phyloP scores from a whole-genome alignment of 2,888 invertebrate genomes.

The Taphrorychus bicolor region DNA sequence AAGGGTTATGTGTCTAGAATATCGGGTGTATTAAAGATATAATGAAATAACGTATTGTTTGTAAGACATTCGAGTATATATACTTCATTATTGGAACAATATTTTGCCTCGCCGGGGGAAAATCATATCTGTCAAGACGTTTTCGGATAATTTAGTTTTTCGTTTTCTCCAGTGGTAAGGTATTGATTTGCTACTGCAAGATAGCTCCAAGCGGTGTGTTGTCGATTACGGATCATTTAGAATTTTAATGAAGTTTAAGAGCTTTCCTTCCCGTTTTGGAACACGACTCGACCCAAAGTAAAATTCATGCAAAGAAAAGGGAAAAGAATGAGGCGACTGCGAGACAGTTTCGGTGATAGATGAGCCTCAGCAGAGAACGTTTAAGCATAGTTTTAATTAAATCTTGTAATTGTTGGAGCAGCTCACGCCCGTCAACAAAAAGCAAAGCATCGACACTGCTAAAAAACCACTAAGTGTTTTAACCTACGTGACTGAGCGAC shows the following conservation, averaged over 20 bases:
- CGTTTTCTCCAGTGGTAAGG: too few relatives aligned
- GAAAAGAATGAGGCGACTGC: slow-evolving; percentile 56
- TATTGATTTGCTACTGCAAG: too few relatives aligned
- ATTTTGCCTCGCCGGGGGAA: slow-evolving; percentile 35
- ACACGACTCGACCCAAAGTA: too few relatives aligned
- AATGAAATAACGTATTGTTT: slow-evolving; percentile 57
- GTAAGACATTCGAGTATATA: slow-evolving; percentile 48
- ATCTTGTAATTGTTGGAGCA: slow-evolving; percentile 61
- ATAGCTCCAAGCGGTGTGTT: background rate
- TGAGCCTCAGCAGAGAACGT: slow-evolving; percentile 59
- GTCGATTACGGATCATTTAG: background rate
- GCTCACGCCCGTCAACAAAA: slow-evolving; percentile 55
- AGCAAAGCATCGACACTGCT: slow-evolving; percentile 49
- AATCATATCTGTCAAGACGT: slow-evolving; percentile 19
- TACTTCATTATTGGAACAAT: slow-evolving; percentile 43
- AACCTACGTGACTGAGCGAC: slow-evolving; percentile 58
- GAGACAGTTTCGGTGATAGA: slow-evolving; percentile 60
- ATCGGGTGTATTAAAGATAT: slow-evolving; percentile 54
- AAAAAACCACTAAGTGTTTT: slow-evolving; percentile 60
- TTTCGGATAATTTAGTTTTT: slow-evolving; percentile 7
- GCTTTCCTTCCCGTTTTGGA: background rate
- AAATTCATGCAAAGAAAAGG: slow-evolving; percentile 55
- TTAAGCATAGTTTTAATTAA: slow-evolving; percentile 62
- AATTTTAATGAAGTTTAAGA: background rate
- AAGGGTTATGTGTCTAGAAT: slow-evolving; percentile 59